Conservation (phyloP, 2,888 invertebrate genomes). For the Pachliopta kotzebuea region DNA sequence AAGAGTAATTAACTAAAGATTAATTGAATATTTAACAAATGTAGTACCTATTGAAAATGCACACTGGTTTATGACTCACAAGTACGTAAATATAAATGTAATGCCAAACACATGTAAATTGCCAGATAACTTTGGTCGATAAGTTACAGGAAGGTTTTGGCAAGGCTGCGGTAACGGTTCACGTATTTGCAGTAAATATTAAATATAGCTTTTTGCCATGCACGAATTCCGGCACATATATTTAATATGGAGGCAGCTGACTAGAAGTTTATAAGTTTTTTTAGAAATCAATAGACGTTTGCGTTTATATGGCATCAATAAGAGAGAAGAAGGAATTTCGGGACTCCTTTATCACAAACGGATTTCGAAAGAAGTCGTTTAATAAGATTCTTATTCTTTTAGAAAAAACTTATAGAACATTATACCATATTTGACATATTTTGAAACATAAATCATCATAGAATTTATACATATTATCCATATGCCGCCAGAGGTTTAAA, state of each 20-base stretch:
- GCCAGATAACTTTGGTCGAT: constrained; percentile 21
- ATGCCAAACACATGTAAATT: constrained; percentile 16
- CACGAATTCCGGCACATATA: not conserved
- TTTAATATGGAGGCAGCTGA: not conserved
- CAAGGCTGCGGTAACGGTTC: constrained; percentile 19
- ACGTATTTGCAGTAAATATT: constrained; percentile 20
- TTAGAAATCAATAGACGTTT: not conserved
- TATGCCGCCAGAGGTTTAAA: too few species aligned
- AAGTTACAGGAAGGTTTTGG: constrained; percentile 21
- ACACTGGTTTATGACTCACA: not conserved
- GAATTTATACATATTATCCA: too few species aligned
- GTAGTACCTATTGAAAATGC: too few species aligned
- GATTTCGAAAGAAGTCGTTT: too few species aligned
- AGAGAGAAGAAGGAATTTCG: too few species aligned
- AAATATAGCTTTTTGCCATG: constrained; percentile 16
- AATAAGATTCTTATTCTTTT: too few species aligned
- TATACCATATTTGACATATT: too few species aligned
- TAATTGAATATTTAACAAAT: not conserved
- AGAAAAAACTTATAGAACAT: too few species aligned
- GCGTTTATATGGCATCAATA: not conserved
- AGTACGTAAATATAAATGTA: not conserved
- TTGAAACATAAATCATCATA: too few species aligned
- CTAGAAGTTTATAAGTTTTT: not conserved
- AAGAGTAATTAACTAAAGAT: not conserved
- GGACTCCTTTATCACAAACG: too few species aligned